phyloP scores from a whole-genome alignment of 2,797 vertebrate species.

The Brachymystax lenok region DNA sequence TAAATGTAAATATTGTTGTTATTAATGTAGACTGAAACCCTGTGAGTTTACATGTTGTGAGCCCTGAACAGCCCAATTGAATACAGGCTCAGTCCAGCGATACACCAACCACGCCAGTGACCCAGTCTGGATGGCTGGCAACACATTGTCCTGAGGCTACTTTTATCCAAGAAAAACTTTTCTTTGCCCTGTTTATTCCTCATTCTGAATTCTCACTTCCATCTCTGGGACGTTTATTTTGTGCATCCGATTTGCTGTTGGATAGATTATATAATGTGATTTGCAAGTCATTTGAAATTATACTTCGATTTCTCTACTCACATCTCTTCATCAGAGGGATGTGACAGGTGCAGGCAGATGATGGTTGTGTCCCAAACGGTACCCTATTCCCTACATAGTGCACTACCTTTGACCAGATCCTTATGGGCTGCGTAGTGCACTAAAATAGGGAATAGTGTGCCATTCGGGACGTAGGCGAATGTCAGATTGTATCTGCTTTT shows the following conservation, averaged over 20 bases:
- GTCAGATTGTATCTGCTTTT: conserved; percentile 31
- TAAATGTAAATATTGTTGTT: too few species aligned
- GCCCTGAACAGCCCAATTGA: background rate
- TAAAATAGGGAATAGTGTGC: background rate
- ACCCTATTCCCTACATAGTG: background rate
- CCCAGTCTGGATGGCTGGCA: background rate
- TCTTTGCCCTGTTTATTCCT: background rate
- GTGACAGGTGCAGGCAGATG: conserved; percentile 41
- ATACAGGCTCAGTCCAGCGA: background rate
- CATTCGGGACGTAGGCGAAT: conserved; percentile 9
- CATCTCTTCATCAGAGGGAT: conserved; percentile 9
- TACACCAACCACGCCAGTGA: background rate
- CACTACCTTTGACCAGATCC: background rate
- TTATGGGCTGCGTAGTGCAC: background rate
- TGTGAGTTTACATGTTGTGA: background rate
- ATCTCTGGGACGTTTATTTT: background rate
- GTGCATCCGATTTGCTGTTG: background rate
- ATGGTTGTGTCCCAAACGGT: background rate
- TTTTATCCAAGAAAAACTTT: background rate
- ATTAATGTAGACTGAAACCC: too few species aligned
- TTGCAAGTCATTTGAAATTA: conserved; percentile 19
- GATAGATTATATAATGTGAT: background rate
- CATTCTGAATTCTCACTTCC: background rate
- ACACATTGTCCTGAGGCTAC: background rate
- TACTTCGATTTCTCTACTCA: conserved; percentile 12